Percentiles rank a stretch among this genome's conserved stretches.
Conservation (phyloP, 2,797 vertebrate species). For the Enteromius afrohamiltoni region DNA sequence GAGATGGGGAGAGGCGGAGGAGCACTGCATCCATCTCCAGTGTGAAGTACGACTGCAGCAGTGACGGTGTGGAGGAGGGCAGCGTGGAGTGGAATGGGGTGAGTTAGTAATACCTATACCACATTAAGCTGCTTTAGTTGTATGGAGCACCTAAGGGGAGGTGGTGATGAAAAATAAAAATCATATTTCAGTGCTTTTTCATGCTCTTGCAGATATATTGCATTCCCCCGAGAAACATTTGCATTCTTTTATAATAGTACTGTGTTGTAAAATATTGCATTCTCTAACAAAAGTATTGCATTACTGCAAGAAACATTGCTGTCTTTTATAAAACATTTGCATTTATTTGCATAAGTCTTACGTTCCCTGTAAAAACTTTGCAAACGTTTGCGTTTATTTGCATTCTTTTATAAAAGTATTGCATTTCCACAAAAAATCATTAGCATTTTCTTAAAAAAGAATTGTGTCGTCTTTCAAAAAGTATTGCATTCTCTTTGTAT, state of each 20-base stretch:
- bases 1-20: conserved; percentile 61
- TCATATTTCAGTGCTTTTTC: not conserved
- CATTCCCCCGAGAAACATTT: not conserved
- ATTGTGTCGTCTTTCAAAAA: not conserved
- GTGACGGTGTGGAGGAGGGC: conserved; percentile 81
- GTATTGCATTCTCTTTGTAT: not conserved
- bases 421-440: rapidly evolving
- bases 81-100: conserved; percentile 87
- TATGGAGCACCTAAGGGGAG: not conserved
- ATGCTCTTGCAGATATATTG: not conserved
- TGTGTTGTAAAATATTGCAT: not conserved
- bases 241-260: not conserved
- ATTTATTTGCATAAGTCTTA: not conserved
- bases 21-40: conserved; percentile 71
- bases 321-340: too few relatives aligned
- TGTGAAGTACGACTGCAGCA: conserved; percentile 80
- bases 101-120: conserved; percentile 63
- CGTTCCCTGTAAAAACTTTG: not conserved
- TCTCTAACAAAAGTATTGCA: too few relatives aligned
- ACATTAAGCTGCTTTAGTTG: not conserved
- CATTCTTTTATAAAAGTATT: not conserved
- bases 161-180: not conserved
- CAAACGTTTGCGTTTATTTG: not conserved
- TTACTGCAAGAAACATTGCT: not conserved
- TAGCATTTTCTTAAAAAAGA: not conserved